Evolutionary conservation across 2,797 vertebrate species (phyloP).

Genomic region (Eupleurogrammus muticus): DNA sequence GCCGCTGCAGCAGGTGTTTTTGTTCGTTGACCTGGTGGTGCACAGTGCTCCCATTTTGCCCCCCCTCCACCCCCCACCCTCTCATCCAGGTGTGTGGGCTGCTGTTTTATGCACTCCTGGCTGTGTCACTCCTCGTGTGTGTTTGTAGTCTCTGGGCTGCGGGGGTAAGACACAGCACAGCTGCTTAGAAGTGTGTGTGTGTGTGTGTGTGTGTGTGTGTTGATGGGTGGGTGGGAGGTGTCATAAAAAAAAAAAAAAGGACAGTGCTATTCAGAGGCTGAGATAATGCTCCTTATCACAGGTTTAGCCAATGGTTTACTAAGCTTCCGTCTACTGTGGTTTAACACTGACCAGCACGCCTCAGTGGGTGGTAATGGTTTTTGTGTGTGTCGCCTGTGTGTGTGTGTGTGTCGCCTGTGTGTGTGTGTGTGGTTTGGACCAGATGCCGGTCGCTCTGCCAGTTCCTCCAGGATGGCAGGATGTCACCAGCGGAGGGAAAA

Average conservation of each 20-base stretch:
- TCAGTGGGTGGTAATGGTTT: slow-evolving; percentile 57
- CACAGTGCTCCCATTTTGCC: slow-evolving; percentile 46
- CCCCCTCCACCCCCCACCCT: too few species aligned
- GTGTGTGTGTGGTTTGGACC: slow-evolving; percentile 26
- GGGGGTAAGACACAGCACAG: slow-evolving; percentile 64
- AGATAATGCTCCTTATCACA: slow-evolving; percentile 61
- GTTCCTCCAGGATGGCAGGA: slow-evolving; percentile 68
- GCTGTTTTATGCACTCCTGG: slow-evolving; percentile 59
- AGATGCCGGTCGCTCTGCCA: slow-evolving; percentile 67
- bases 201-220: slow-evolving; percentile 27
- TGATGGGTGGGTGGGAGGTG: slow-evolving; percentile 53
- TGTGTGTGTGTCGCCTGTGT: slow-evolving; percentile 16
- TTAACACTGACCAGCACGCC: slow-evolving; percentile 66
- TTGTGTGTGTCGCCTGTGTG: slow-evolving; percentile 26
- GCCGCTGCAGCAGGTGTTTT: slow-evolving; percentile 80
- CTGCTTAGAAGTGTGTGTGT: slow-evolving; percentile 55
- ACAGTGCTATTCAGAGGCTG: slow-evolving; percentile 57
- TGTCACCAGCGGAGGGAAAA: slow-evolving; percentile 55
- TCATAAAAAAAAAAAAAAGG: slow-evolving; percentile 56
- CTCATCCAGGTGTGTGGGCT: slow-evolving; percentile 80
- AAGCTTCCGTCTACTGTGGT: slow-evolving; percentile 62
- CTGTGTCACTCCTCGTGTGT: slow-evolving; percentile 53
- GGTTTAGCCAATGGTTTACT: slow-evolving; percentile 70
- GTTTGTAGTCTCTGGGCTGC: slow-evolving; percentile 54
- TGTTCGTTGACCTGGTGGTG: slow-evolving; percentile 73